Base-by-base conservation (phyloP, 2,113 vertebrate species). In the Protobothrops mucrosquamatus region DNA sequence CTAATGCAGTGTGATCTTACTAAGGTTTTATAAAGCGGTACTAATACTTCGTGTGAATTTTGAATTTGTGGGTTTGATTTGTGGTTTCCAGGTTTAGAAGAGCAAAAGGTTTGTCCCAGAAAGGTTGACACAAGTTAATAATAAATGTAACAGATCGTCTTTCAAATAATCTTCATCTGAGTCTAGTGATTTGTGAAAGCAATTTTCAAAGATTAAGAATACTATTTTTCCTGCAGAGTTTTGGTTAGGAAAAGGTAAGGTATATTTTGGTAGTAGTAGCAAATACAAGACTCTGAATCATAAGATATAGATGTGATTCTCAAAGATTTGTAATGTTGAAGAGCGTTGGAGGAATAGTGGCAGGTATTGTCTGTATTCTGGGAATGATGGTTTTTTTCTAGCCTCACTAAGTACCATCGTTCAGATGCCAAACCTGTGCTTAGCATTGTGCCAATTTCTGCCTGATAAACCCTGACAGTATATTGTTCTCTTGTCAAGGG, bases 401-500 rank as follows among this genome's bases (percentile, higher is more conserved):
- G 87, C 93, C 88, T 4, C 91, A 88, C 89, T 96, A 97, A 97
- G 95, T 96, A 96, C 94, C 95, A 96, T 93, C 94, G 54, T 93
- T 94, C 90, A 93, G 87, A 95, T 96, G 95, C 96, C 96, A 97
- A 95, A 96, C 94, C 94, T 96, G 94, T 95, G 94, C 96, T 97
- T 98, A 97, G 94, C 91, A 89, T 69, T 91, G 94, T 96, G 92
- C 95, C 97, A 94, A 94, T 96, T 97, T 96, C 94, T 96, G 34
- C 0, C 92, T 96, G 97, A 97, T 97, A 98, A 97, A 96, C 97
- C 97, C 94, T 96, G 96, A 95, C 96, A 96, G 96, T 94, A 61
- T 95, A 97, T 98, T 98, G 97, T 98, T 97, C 97, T 95, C 95
- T 96, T 97, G 97, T 98, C 98, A 98, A 96, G 97, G 96, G 95